Evolutionary conservation across 2,797 vertebrate species (phyloP).

Genomic region (Pseudochirops cupreus): DNA sequence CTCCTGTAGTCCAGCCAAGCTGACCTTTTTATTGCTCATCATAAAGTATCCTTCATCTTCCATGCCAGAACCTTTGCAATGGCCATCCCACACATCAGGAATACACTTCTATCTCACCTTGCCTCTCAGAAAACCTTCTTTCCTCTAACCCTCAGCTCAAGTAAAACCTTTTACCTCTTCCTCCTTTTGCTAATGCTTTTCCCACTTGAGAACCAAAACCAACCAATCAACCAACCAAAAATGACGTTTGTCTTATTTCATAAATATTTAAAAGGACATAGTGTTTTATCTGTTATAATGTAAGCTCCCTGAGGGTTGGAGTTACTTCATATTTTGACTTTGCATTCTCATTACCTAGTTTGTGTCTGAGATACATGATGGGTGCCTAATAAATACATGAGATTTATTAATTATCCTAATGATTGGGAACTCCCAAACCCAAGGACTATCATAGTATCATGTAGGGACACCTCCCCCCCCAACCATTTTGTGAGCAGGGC

Average conservation of each 20-base stretch:
- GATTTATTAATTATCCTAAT: neutral
- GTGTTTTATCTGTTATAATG: neutral
- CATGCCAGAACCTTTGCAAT: neutral
- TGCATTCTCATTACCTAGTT: neutral
- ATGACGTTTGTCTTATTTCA: neutral
- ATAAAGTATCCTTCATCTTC: neutral
- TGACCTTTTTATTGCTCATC: neutral
- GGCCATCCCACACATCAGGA: neutral
- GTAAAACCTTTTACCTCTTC: neutral
- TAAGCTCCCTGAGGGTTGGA: neutral
- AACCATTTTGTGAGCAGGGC: neutral
- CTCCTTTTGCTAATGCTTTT: neutral
- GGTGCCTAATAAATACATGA: neutral
- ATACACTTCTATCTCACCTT: neutral
- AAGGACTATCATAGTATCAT: neutral
- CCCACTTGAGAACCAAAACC: neutral
- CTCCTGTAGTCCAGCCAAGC: neutral
- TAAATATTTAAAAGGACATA: neutral
- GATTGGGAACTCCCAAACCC: neutral
- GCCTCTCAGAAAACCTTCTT: neutral
- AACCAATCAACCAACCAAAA: neutral
- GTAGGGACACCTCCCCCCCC: neutral
- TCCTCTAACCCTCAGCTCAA: neutral
- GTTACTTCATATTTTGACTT: neutral
- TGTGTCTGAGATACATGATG: neutral